Conservation (phyloP, 1,140 invertebrate species). For the Drosophila setifemur region DNA sequence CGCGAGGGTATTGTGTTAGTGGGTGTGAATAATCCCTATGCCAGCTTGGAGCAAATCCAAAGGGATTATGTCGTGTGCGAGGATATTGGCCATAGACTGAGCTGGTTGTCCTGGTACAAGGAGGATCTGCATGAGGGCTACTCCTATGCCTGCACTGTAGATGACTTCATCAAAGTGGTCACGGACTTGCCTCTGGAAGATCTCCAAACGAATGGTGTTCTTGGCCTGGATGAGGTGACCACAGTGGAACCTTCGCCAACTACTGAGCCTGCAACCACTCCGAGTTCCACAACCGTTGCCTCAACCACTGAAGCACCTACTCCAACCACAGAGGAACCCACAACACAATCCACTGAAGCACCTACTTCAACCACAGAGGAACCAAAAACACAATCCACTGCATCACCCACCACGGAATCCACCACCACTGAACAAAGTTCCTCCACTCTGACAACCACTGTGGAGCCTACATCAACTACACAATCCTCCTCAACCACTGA, state of each 20-base stretch:
- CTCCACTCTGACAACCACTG: neutral
- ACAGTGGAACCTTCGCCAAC: slow-evolving; percentile 12
- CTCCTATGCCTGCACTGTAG: slow-evolving; percentile 87
- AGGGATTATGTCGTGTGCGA: slow-evolving; percentile 83
- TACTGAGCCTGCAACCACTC: neutral
- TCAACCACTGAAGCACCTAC: slow-evolving; percentile 17
- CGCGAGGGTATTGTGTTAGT: slow-evolving; percentile 84
- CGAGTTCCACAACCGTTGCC: neutral
- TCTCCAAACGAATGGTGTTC: slow-evolving; percentile 62
- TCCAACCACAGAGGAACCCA: neutral
- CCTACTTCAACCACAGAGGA: neutral
- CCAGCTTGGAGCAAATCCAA: slow-evolving; percentile 62
- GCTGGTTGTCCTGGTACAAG: slow-evolving; percentile 83
- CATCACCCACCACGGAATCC: neutral
- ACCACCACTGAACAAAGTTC: neutral
- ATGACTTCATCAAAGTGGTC: slow-evolving; percentile 84
- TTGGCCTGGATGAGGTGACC: slow-evolving; percentile 59
- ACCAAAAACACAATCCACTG: neutral
- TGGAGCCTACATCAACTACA: neutral
- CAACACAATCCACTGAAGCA: neutral
- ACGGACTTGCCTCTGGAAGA: slow-evolving; percentile 76
- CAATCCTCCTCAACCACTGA: neutral
- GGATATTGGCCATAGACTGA: slow-evolving; percentile 83
- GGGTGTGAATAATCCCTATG: slow-evolving; percentile 85
- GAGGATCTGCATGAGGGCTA: slow-evolving; percentile 84